Base-by-base conservation (phyloP, 1,140 invertebrate species). In the Listronotus oregonensis region DNA sequence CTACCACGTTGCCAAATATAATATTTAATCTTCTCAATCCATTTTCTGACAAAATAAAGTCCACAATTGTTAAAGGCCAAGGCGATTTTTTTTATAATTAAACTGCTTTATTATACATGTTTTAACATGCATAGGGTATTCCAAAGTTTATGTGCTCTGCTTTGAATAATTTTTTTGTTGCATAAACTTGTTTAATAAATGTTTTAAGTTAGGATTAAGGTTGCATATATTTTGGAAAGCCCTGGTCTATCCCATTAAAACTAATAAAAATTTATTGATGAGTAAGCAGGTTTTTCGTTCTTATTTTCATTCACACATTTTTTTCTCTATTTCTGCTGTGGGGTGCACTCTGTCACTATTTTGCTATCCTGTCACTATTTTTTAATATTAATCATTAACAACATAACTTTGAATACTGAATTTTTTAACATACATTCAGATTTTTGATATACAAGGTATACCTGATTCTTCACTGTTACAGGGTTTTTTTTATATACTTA, bases 351-450 rank as follows among this genome's bases (percentile, higher is more conserved):
- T 70, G 61, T 79, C 76, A 77, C 76, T 70, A 70, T 70, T 70
- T 70, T 70, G 62, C 65, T 74, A 73, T 78, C 75, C 77, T 79
- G 77, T 78, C 77, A 79, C 77, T 76, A 73, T 77, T 71, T 71
- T 66, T 60, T 52, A 44, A 51, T 55, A 64, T 64, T 60, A 71
- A 71, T 67, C 64, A 67, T 67, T 68, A 71, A 71, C 69, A 55
- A 50, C 62, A 66, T 64, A 56, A 64, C 51, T 50, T 31, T 11
- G 40, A 37, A 6, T 40, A 37, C 46, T 49, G 46, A 49, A 49
- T 49, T 27, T 18, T 37, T 49, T 17, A 21, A 21, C 10, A 18
- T 4, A 21, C 15, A 21, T 49, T 49, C 46, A 49, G 46, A 44
- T 44, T 49, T 21, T 49, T 21, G 21, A 49, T 15, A 15, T 46